A percentile compares a stretch with the other conserved stretches of the same genome.
Conservation (phyloP, 2,113 vertebrate species). For the Seriola rivoliana region DNA sequence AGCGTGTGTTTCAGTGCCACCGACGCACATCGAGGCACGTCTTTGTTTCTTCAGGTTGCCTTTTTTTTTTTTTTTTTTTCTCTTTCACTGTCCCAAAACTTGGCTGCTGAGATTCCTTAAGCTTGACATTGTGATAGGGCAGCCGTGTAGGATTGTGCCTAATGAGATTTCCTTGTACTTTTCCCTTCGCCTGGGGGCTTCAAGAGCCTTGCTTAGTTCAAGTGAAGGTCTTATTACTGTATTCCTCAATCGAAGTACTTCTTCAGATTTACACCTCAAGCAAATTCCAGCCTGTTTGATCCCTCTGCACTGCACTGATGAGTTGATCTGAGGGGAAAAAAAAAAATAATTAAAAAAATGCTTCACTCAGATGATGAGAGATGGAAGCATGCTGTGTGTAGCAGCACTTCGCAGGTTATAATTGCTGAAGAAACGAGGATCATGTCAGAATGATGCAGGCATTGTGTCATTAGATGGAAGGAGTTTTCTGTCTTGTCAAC, state of each 20-base stretch:
- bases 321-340: constrained; percentile 74
- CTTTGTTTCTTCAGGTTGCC: constrained; percentile 60
- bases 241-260: constrained; percentile 73
- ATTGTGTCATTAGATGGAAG: constrained; percentile 45
- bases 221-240: constrained; percentile 82
- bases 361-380: constrained; percentile 52
- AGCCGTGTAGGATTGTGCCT: constrained; percentile 71
- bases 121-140: constrained; percentile 65
- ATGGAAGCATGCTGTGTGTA: constrained; percentile 39
- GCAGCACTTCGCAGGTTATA: constrained; percentile 54
- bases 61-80: constrained; percentile 27
- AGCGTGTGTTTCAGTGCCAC: constrained; percentile 57
- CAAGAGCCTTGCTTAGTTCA: constrained; percentile 76
- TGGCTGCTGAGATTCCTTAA: constrained; percentile 67
- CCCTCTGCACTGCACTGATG: constrained; percentile 64
- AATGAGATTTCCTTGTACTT: constrained; percentile 81
- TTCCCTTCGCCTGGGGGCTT: constrained; percentile 62
- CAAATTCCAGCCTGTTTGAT: constrained; percentile 82
- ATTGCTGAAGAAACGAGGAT: constrained; percentile 55
- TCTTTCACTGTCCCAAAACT: constrained; percentile 65
- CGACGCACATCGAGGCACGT: constrained; percentile 41
- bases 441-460: constrained; percentile 44
- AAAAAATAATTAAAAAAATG: constrained; percentile 22
- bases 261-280: constrained; percentile 80
- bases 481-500: constrained; percentile 26